Evolutionary conservation across 2,797 vertebrate species (phyloP).

Genomic region (Microchirus variegatus): DNA sequence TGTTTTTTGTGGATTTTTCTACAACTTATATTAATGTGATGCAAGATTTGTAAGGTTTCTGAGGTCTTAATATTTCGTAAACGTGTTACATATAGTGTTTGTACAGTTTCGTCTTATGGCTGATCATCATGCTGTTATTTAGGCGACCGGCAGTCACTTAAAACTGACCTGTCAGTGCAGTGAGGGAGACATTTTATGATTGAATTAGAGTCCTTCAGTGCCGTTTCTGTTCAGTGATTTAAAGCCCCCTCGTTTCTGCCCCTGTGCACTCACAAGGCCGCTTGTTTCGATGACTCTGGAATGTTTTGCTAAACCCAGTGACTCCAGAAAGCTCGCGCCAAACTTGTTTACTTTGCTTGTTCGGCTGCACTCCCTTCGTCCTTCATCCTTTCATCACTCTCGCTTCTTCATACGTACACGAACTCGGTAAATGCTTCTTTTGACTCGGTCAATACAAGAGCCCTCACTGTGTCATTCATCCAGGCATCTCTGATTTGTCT

Average conservation of each 20-base stretch:
- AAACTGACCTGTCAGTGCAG: conserved; percentile 31
- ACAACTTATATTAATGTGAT: too few species aligned
- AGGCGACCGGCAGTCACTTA: conserved; percentile 31
- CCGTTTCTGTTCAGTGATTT: conserved; percentile 73
- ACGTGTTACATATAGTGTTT: too few species aligned
- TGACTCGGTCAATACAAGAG: conserved; percentile 27
- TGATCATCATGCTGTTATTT: conserved; percentile 23
- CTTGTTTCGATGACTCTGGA: conserved; percentile 77
- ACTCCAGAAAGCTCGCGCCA: conserved; percentile 74
- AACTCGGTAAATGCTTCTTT: conserved; percentile 39
- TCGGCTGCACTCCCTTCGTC: conserved; percentile 55
- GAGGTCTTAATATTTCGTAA: too few species aligned
- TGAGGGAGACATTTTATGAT: conserved; percentile 67
- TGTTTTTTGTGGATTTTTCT: too few species aligned
- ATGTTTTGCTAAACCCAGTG: conserved; percentile 85
- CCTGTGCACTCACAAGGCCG: conserved; percentile 70
- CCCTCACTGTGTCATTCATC: conserved; percentile 33
- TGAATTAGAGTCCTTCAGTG: conserved; percentile 64
- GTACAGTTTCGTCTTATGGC: conserved; percentile 4
- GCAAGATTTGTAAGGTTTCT: too few species aligned
- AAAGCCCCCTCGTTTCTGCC: conserved; percentile 74
- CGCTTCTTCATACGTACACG: conserved; percentile 49
- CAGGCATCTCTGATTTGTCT: conserved; percentile 4
- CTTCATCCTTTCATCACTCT: conserved; percentile 64
- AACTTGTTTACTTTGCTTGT: conserved; percentile 78